Percentiles rank a stretch among this genome's conserved stretches.
Conservation (phyloP, 30 jellyfish, hydroid and myxozoan species). For the Hydra vulgaris region DNA sequence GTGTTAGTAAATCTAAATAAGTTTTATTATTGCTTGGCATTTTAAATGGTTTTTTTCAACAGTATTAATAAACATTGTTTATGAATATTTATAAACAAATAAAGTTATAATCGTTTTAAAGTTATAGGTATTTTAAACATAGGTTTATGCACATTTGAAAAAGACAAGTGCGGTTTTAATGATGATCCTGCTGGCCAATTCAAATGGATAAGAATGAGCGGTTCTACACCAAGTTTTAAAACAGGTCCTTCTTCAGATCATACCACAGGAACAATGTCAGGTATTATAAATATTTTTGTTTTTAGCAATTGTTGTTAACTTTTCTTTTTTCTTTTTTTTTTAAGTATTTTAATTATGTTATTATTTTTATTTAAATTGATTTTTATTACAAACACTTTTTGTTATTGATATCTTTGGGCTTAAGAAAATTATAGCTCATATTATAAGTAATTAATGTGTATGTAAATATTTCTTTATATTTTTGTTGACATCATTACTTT, state of each 20-base stretch:
- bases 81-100: background rate
- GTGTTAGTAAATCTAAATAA: too few relatives aligned
- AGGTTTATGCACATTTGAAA: slow-evolving; percentile 46
- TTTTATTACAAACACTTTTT: background rate
- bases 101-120: background rate
- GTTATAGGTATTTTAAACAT: too few relatives aligned
- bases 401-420: too few relatives aligned
- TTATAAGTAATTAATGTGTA: too few relatives aligned
- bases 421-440: too few relatives aligned
- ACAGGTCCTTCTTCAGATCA: slow-evolving; percentile 76
- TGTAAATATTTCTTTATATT: too few relatives aligned
- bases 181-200: slow-evolving; percentile 42
- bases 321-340: too few relatives aligned
- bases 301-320: too few relatives aligned
- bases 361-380: background rate
- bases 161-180: slow-evolving; percentile 49
- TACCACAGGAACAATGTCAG: slow-evolving; percentile 51
- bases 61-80: too few relatives aligned
- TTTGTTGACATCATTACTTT: too few relatives aligned
- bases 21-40: too few relatives aligned
- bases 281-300: slow-evolving; percentile 11
- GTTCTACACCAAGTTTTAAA: slow-evolving; percentile 39
- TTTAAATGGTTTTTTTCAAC: too few relatives aligned
- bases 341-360: background rate
- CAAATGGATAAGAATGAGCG: slow-evolving; percentile 54